These are phyloP conservation scores for Mactromeris polynyma DNA, from an alignment of 2,888 invertebrate genomes.

Conservation along the genomic window DNA sequence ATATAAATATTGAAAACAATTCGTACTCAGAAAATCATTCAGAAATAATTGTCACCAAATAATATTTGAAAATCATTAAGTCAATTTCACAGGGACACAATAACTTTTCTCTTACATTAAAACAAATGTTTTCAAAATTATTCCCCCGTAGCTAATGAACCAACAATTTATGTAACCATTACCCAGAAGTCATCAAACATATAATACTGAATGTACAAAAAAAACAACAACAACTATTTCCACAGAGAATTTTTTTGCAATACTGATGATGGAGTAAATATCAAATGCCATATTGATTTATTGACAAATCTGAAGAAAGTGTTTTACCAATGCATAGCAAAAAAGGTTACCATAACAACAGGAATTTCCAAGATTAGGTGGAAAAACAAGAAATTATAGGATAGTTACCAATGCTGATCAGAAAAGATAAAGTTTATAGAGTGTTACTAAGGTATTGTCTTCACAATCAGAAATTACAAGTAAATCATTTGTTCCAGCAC, in stretches of 20 bases:
- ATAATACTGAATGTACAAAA: neutral
- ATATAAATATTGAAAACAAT: too few species aligned
- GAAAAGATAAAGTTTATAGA: neutral
- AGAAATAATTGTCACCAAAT: too few species aligned
- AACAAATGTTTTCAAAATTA: neutral
- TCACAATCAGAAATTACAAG: neutral
- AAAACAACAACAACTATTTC: neutral
- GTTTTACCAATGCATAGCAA: constrained; percentile 18
- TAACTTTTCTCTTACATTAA: too few species aligned
- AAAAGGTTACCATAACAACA: neutral
- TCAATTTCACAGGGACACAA: too few species aligned
- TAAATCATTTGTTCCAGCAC: neutral
- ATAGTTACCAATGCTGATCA: neutral
- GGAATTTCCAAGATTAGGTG: constrained; percentile 15
- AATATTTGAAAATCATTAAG: too few species aligned
- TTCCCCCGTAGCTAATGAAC: neutral
- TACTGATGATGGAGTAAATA: constrained; percentile 6
- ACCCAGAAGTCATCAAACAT: neutral
- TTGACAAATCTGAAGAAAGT: neutral
- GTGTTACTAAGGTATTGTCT: neutral
- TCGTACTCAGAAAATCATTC: too few species aligned
- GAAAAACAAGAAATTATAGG: neutral
- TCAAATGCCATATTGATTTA: constrained; percentile 23
- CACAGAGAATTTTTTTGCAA: neutral
- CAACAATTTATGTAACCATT: neutral